Evolutionary conservation across 2,888 invertebrate genomes (phyloP), one percentile per base, ranked within the genome.

Genomic region (Amphipyra tragopoginis): DNA sequence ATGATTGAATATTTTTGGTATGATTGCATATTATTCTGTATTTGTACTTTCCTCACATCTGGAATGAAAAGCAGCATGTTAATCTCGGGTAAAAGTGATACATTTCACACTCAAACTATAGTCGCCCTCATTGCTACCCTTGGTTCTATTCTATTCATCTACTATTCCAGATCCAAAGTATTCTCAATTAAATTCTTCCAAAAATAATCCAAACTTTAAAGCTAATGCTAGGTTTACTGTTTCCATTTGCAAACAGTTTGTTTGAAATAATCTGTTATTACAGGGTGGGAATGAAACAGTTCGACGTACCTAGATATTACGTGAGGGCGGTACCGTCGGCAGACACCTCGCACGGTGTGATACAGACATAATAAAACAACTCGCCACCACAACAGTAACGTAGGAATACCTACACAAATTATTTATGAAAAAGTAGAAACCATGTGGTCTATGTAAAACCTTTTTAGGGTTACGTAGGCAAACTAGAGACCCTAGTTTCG

Each of bases 261-360:
- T 43, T 29, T 29, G 43, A 50, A 47, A 71, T 71, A 55, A 38
- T 39, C 51, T 34, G 36, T 33, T 49, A 58, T 63, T 74, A 63
- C 15, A 15, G 33, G 13, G 42, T 51, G 34, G 42, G 15, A 66
- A 61, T 45, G 47, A 26, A 73, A 51, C 39, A 52, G 38, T 57
- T 62, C 11, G 42, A 29, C 48, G 40, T 39, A 48, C 45, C 6
- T 34, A 57, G 58, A 57, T 65, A 65, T 69, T 72, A 77, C 72
- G 73, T 55, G 69, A 72, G 76, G 72, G 65, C 58, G 68, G 59
- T 53, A 53, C 63, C 52, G 47, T 33, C 42, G 45, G 33, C 65
- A 69, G 73, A 79, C 76, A 79, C 76, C 75, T 75, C 66, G 50
- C 57, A 68, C 75, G 34, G 56, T 72, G 56, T 72, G 71, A 65